Evolutionary conservation across 2,797 vertebrate genomes (phyloP).

Genomic region (Cyclura pinguis): DNA sequence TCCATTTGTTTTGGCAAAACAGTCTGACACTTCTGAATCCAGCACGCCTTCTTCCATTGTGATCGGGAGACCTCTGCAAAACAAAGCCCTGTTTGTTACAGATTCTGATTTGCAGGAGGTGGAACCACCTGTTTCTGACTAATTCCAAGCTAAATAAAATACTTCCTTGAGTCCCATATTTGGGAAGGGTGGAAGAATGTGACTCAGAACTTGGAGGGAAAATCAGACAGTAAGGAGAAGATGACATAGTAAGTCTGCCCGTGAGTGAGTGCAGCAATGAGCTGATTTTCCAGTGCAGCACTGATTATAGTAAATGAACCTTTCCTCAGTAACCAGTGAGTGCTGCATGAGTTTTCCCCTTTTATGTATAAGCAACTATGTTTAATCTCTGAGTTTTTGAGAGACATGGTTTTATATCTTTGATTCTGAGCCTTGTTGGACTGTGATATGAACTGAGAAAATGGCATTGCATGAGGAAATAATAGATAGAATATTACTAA

Average conservation of each 20-base stretch:
- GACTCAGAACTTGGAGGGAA: slow-evolving; percentile 38
- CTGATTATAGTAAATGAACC: background rate
- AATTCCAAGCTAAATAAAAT: slow-evolving; percentile 39
- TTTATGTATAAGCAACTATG: background rate
- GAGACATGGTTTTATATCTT: slow-evolving; percentile 22
- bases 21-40: background rate
- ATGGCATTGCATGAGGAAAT: background rate
- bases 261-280: background rate
- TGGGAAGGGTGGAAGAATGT: background rate
- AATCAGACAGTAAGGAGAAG: slow-evolving; percentile 7
- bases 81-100: background rate
- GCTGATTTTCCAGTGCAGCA: background rate
- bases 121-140: slow-evolving; percentile 62
- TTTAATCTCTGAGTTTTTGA: slow-evolving; percentile 20
- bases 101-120: rapidly evolving
- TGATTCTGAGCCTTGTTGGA: background rate
- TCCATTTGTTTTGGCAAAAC: background rate
- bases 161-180: slow-evolving; percentile 37
- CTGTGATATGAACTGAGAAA: background rate
- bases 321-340: rapidly evolving
- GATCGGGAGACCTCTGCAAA: background rate
- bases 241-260: slow-evolving; percentile 13
- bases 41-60: background rate
- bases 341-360: background rate
- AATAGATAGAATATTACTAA: background rate